Evolutionary conservation across 92 coral and sea anemone genomes (phyloP).

Genomic region (Montipora capitata): DNA sequence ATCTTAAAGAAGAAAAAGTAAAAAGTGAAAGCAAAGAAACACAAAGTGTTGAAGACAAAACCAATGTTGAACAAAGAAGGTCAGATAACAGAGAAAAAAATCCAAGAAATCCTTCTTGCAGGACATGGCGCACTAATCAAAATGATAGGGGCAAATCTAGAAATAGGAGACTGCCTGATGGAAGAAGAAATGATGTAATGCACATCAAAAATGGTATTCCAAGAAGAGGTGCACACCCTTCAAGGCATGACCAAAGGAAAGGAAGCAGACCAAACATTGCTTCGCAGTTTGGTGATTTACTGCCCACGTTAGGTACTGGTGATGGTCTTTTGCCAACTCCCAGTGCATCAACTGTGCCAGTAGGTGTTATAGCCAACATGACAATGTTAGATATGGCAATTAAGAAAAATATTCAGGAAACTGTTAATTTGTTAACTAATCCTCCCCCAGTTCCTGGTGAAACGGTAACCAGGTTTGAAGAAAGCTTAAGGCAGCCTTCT

Average conservation of each 20-base stretch:
- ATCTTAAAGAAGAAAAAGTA: neutral
- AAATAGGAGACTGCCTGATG: neutral
- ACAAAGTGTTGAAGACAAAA: neutral
- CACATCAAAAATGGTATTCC: neutral
- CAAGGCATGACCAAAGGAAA: conserved; percentile 24
- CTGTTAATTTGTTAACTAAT: conserved; percentile 24
- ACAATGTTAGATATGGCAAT: neutral
- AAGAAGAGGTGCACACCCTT: conserved; percentile 21
- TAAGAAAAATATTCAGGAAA: neutral
- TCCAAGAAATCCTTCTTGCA: neutral
- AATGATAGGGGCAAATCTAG: neutral
- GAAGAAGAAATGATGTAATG: neutral
- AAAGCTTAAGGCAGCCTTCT: neutral
- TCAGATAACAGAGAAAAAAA: neutral
- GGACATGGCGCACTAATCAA: neutral
- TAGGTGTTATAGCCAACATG: neutral
- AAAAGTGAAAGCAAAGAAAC: neutral
- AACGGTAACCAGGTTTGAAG: neutral
- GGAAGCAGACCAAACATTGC: conserved; percentile 14
- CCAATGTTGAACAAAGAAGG: neutral
- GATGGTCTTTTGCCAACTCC: conserved; percentile 38
- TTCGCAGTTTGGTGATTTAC: neutral
- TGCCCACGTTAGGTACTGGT: neutral
- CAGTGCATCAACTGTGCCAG: neutral
- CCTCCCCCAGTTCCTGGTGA: conserved; percentile 55